phyloP scores from a whole-genome alignment of 2,797 vertebrate species.

The Leptoclinus maculatus region DNA sequence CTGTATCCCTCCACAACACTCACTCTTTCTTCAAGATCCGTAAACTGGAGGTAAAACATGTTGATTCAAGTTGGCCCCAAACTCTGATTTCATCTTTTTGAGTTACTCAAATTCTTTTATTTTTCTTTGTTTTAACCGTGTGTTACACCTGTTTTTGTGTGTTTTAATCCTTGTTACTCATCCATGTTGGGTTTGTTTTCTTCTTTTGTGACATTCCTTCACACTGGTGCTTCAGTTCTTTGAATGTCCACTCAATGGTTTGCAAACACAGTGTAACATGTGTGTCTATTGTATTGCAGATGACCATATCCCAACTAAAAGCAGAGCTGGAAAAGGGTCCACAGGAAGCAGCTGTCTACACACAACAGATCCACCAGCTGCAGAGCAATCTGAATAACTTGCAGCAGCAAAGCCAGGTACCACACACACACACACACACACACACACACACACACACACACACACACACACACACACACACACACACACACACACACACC shows the following conservation, averaged over 20 bases:
- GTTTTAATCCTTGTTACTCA: conserved; percentile 2
- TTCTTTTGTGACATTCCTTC: conserved; percentile 7
- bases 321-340: conserved; percentile 95
- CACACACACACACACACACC: not conserved
- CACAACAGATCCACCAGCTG: conserved; percentile 93
- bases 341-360: conserved; percentile 95
- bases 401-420: conserved; percentile 93
- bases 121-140: not conserved
- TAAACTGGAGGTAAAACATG: conserved; percentile 89
- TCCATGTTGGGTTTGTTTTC: conserved; percentile 10
- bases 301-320: conserved; percentile 90
- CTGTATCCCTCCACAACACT: conserved; percentile 75
- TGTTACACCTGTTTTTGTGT: conserved; percentile 10
- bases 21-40: conserved; percentile 83
- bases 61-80: conserved; percentile 40
- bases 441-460: too few species aligned
- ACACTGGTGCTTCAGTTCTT: conserved; percentile 21
- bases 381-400: conserved; percentile 89
- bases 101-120: conserved; percentile 16
- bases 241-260: not conserved
- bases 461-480: too few species aligned
- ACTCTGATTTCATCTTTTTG: conserved; percentile 33
- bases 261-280: conserved; percentile 1
- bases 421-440: not conserved
- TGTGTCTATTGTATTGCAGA: conserved; percentile 74